Percentiles rank a stretch among this genome's conserved stretches.
phyloP scores from a whole-genome alignment of 1,140 invertebrate genomes.

The Trichogramma pretiosum region DNA sequence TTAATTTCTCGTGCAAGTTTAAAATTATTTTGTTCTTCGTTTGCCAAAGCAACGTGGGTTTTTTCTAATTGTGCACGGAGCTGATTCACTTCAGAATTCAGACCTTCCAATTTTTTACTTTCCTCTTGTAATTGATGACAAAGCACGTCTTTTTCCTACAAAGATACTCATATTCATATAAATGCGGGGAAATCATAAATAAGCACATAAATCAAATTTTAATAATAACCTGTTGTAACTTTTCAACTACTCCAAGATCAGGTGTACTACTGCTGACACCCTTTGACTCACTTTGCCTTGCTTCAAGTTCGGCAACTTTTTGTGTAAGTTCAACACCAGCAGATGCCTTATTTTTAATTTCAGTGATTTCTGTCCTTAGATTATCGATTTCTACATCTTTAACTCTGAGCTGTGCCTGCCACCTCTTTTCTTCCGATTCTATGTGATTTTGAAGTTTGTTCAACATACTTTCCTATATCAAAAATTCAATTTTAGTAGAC shows the following conservation, averaged over 20 bases:
- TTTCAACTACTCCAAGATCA: constrained; percentile 22
- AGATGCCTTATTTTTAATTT: constrained; percentile 30
- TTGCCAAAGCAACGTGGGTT: constrained; percentile 20
- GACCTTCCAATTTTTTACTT: constrained; percentile 22
- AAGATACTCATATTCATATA: constrained; percentile 5
- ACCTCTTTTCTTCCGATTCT: constrained; percentile 59
- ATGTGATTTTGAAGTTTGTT: constrained; percentile 61
- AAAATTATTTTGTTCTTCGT: constrained; percentile 28
- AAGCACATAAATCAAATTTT: not conserved
- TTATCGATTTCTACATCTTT: constrained; percentile 54
- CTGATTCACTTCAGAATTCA: constrained; percentile 28
- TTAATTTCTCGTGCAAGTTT: constrained; percentile 30
- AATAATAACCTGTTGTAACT: constrained; percentile 30
- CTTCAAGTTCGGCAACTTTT: constrained; percentile 28
- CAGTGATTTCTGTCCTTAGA: constrained; percentile 44
- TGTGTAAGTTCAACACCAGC: constrained; percentile 46
- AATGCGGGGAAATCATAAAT: no score
- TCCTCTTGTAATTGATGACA: constrained; percentile 27
- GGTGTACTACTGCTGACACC: no score
- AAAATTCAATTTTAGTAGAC: constrained; percentile 16
- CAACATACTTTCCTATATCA: constrained; percentile 56
- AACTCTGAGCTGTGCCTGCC: constrained; percentile 53
- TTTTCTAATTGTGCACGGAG: constrained; percentile 26
- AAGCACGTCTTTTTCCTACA: constrained; percentile 29
- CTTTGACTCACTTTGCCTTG: no score